A percentile compares a stretch with the other conserved stretches of the same genome.
phyloP scores from a whole-genome alignment of 2,113 vertebrate genomes.

The Bothrops jararaca region DNA sequence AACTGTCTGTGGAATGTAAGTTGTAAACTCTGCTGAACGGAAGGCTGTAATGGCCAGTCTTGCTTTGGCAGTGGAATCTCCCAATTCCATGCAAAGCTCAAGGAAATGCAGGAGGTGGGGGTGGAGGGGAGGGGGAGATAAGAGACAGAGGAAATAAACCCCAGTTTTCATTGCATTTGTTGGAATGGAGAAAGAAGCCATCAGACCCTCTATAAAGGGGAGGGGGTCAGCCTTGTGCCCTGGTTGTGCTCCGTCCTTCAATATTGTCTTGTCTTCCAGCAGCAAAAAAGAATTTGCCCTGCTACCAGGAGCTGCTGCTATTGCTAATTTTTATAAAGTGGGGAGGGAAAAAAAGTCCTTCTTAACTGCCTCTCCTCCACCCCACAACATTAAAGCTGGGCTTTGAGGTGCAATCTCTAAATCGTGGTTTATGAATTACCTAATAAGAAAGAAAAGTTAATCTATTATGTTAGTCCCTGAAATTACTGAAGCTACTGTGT shows the following conservation, averaged over 20 bases:
- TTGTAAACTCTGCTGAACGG: slow-evolving; percentile 59
- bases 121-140: no score
- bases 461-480: not conserved
- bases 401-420: slow-evolving; percentile 69
- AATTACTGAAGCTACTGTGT: not conserved
- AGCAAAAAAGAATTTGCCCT: no score
- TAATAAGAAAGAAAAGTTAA: slow-evolving; percentile 41
- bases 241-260: not conserved
- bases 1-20: slow-evolving; percentile 64
- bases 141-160: not conserved
- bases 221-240: not conserved
- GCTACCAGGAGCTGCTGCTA: not conserved
- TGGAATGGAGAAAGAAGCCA: not conserved
- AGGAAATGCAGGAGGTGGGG: not conserved
- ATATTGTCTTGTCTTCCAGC: not conserved
- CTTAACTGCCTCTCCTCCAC: no score
- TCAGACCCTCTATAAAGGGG: not conserved
- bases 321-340: not conserved
- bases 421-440: slow-evolving; percentile 54
- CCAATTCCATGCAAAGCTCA: slow-evolving; percentile 17
- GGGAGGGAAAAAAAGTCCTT: not conserved
- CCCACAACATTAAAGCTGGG: not conserved
- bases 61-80: slow-evolving; percentile 42
- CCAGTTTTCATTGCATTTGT: not conserved
- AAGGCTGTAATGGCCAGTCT: slow-evolving; percentile 60